Evolutionary conservation across 53 echinoderm and acorn worm genomes (phyloP), one percentile per base, ranked within the genome.

Genomic region (Arbacia lixula): DNA sequence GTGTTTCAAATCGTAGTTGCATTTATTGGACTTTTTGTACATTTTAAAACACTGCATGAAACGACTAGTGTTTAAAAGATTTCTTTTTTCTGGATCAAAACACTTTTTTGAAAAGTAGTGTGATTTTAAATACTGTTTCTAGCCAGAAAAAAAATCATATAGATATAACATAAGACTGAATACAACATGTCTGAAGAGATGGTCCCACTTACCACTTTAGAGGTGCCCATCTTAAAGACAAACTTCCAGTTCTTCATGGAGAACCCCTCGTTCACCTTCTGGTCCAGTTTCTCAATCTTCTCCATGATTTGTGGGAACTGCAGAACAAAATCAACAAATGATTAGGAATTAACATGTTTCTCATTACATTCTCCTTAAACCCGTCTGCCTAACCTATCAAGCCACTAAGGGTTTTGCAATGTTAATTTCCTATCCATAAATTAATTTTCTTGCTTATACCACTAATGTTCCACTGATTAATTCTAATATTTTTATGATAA

Each of bases 181-280:
- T 1, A 51, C 51, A 51, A 51, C 14, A 51, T 51, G 14, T n/a
- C 14, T 51, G 60, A 20, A 20, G 24, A 68, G 37, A 39, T n/a
- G 25, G 1, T 25, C 34, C 22, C 31, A 84, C 92, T 75, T 60
- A 92, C 92, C 38, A 92, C 92, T 90, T 73, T 89, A 0, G 89
- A 92, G 55, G 89, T 86, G 12, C 87, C 87, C 83, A 90, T 64
- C 57, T 93, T 93, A 78, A 90, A 93, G 63, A 75, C 56, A 64
- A 86, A 93, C 72, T 84, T 93, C 88, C 88, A 93, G 25, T 84
- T 86, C 33, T 87, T 87, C 87, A 86, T 84, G 2, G 86, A 40
- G 29, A 90, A 54, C 12, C 86, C 85, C 11, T 86, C 89, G 19
- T 74, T 69, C 2, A 87, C 73, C 33, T 83, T 66, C 25, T 33